phyloP scores from a whole-genome alignment of 2,888 invertebrate genomes.

The Heliconius ethilla region DNA sequence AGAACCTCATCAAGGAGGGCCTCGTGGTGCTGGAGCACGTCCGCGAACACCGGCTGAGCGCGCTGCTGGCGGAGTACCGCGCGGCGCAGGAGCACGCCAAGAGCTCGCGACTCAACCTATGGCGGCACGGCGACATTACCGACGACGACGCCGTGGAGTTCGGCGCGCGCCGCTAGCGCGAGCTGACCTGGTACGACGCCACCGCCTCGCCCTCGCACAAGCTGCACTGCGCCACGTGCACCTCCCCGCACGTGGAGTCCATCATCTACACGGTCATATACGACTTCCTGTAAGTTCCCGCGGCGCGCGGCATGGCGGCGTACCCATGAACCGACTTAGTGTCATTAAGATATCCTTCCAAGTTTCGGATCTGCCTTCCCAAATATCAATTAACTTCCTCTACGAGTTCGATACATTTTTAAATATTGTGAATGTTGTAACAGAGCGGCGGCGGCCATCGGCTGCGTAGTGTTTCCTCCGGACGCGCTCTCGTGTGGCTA shows the following conservation, averaged over 20 bases:
- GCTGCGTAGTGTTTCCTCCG: conserved; percentile 41
- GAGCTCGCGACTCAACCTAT: conserved; percentile 92
- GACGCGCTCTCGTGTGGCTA: conserved; percentile 45
- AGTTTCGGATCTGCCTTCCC: conserved; percentile 35
- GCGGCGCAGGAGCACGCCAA: conserved; percentile 93
- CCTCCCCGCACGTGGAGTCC: conserved; percentile 55
- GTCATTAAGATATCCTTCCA: conserved; percentile 24
- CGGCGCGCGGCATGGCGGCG: conserved; percentile 16
- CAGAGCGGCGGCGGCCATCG: background rate
- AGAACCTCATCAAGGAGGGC: conserved; percentile 92
- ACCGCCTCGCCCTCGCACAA: conserved; percentile 50
- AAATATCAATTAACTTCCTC: conserved; percentile 31
- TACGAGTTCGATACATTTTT: conserved; percentile 36
- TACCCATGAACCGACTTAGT: conserved; percentile 36
- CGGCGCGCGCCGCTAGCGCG: conserved; percentile 74
- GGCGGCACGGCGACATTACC: conserved; percentile 99
- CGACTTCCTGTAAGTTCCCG: conserved; percentile 56
- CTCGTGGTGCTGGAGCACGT: conserved; percentile 90
- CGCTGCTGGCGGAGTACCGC: conserved; percentile 90
- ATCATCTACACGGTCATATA: conserved; percentile 57
- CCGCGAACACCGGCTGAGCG: conserved; percentile 90
- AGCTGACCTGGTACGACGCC: conserved; percentile 47
- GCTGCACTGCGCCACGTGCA: conserved; percentile 63
- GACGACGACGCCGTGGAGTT: conserved; percentile 90
- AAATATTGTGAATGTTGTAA: conserved; percentile 39